A percentile compares a stretch with the other conserved stretches of the same genome.
Conservation (phyloP, 2,888 invertebrate genomes). For the Timandra comae region DNA sequence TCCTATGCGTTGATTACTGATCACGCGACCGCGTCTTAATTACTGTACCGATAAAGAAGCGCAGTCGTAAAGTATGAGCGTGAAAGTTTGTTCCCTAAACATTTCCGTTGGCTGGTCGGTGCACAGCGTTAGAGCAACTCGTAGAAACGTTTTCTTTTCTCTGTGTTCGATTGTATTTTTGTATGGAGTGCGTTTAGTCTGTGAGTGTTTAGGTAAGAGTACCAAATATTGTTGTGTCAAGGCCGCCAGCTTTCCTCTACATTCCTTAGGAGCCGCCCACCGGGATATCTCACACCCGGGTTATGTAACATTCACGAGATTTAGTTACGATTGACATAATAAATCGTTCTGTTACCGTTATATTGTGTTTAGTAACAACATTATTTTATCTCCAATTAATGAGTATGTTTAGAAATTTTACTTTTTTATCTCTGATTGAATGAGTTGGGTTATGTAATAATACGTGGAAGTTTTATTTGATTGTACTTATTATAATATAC, state of each 20-base stretch:
- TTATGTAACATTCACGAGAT: constrained; percentile 65
- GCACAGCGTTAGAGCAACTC: constrained; percentile 33
- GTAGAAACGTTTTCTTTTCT: constrained; percentile 13
- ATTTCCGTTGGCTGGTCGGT: constrained; percentile 28
- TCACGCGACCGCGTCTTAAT: constrained; percentile 50
- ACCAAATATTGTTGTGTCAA: constrained; percentile 73
- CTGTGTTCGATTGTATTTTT: constrained; percentile 23
- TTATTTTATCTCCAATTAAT: too few species aligned
- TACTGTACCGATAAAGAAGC: constrained; percentile 49
- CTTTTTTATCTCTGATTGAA: background rate
- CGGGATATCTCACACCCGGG: constrained; percentile 68
- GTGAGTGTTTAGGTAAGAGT: constrained; percentile 50
- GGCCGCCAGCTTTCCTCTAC: constrained; percentile 73
- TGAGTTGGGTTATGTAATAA: too few species aligned
- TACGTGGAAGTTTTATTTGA: too few species aligned
- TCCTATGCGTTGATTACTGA: constrained; percentile 16
- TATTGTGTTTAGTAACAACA: constrained; percentile 10
- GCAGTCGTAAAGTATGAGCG: constrained; percentile 56
- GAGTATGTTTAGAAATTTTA: too few species aligned
- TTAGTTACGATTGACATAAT: constrained; percentile 57
- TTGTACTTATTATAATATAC: too few species aligned
- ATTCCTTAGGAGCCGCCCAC: constrained; percentile 72
- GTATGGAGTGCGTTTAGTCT: constrained; percentile 28
- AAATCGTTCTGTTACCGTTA: constrained; percentile 35
- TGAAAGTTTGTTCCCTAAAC: constrained; percentile 47